phyloP scores from a whole-genome alignment of 2,888 invertebrate genomes.

The Liopterus haemorrhoidalis region DNA sequence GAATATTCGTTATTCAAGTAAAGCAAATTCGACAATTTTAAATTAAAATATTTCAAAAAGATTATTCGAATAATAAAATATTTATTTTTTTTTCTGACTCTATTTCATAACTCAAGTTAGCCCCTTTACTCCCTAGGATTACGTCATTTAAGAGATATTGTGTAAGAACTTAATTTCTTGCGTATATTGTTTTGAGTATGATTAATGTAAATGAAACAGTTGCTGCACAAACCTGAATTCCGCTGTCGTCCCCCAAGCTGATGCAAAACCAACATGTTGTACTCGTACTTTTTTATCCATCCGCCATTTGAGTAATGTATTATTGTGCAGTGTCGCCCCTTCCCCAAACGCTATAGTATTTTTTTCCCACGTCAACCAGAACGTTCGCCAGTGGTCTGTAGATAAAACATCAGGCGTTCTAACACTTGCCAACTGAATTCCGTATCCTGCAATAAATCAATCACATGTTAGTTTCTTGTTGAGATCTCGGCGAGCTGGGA shows the following conservation, averaged over 20 bases:
- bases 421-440: slow-evolving; percentile 55
- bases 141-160: slow-evolving; percentile 2
- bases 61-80: too few species aligned
- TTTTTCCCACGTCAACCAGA: slow-evolving; percentile 65
- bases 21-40: too few species aligned
- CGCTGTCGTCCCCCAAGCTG: slow-evolving; percentile 58
- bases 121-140: too few species aligned
- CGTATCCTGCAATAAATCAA: slow-evolving; percentile 50
- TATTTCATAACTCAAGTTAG: too few species aligned
- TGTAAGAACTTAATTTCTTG: neutral
- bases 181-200: neutral
- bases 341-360: slow-evolving; percentile 53
- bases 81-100: too few species aligned
- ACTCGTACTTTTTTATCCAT: slow-evolving; percentile 56
- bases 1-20: too few species aligned
- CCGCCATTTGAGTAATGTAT: slow-evolving; percentile 56
- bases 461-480: neutral
- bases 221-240: slow-evolving; percentile 53
- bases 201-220: neutral
- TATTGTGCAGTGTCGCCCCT: slow-evolving; percentile 52
- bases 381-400: slow-evolving; percentile 54
- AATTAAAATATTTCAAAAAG: too few species aligned
- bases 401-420: slow-evolving; percentile 55
- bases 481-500: neutral
- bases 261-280: slow-evolving; percentile 58